These are phyloP conservation scores for Alloplasta piceator DNA, from an alignment of 2,888 invertebrate species.

Conservation along the genomic window DNA sequence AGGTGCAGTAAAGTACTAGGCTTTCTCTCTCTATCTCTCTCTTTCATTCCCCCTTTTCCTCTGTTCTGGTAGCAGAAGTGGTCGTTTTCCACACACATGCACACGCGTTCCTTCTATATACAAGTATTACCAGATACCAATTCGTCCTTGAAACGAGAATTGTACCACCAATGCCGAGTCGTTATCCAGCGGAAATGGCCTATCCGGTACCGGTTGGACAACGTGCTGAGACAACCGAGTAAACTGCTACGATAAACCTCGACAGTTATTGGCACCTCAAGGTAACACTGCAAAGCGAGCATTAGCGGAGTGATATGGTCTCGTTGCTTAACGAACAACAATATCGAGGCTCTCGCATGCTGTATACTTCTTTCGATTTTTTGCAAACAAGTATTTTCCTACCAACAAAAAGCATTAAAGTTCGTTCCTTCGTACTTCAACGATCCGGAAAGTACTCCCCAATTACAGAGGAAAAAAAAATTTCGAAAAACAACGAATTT, in stretches of 20 bases:
- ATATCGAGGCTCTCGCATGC: too few relatives aligned
- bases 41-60: conserved; percentile 6
- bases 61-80: conserved; percentile 26
- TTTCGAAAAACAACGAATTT: too few relatives aligned
- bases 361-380: too few relatives aligned
- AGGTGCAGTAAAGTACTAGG: conserved; percentile 23
- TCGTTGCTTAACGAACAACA: too few relatives aligned
- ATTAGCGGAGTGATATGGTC: background rate
- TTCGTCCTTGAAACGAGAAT: conserved; percentile 60
- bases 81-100: conserved; percentile 26
- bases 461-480: too few relatives aligned
- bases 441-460: too few relatives aligned
- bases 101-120: conserved; percentile 7
- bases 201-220: conserved; percentile 67
- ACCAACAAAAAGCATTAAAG: too few relatives aligned
- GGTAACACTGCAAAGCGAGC: background rate
- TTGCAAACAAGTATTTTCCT: too few relatives aligned
- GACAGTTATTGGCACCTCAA: conserved; percentile 38
- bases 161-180: conserved; percentile 55
- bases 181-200: conserved; percentile 74
- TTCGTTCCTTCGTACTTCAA: too few relatives aligned
- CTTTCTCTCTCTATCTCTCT: conserved; percentile 1
- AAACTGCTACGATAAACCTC: conserved; percentile 11
- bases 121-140: conserved; percentile 41
- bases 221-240: conserved; percentile 3